These are phyloP conservation scores for Scaptomyza reducta DNA, from an alignment of 2,888 invertebrate genomes.

Conservation along the genomic window DNA sequence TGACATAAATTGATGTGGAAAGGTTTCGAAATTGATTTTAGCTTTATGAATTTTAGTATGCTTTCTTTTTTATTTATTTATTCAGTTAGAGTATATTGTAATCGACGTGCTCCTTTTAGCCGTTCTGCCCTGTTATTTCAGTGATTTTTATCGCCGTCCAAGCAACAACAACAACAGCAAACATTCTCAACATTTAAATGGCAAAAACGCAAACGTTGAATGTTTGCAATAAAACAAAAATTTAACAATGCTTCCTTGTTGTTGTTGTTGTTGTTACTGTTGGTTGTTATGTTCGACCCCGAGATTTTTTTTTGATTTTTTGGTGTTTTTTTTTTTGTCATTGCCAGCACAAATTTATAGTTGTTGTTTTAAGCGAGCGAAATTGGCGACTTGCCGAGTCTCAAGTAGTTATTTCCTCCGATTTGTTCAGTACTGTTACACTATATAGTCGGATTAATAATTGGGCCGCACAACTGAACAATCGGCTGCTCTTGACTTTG, in stretches of 20 bases:
- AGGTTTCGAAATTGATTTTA: not conserved
- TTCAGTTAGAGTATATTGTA: slow-evolving; percentile 26
- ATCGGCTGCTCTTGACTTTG: slow-evolving; percentile 69
- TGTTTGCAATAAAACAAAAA: slow-evolving; percentile 72
- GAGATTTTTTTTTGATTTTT: slow-evolving; percentile 11
- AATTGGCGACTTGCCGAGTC: slow-evolving; percentile 25
- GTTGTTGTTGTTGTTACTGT: slow-evolving; percentile 25
- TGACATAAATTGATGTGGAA: not conserved
- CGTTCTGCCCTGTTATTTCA: slow-evolving; percentile 47
- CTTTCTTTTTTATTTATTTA: not conserved
- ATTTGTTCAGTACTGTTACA: slow-evolving; percentile 23
- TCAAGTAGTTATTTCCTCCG: slow-evolving; percentile 66
- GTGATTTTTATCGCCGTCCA: slow-evolving; percentile 60
- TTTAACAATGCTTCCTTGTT: slow-evolving; percentile 58
- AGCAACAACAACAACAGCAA: slow-evolving; percentile 31
- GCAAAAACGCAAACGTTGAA: slow-evolving; percentile 74
- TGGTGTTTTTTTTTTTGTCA: slow-evolving; percentile 51
- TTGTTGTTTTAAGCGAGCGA: slow-evolving; percentile 27
- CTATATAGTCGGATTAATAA: slow-evolving; percentile 45
- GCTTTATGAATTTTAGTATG: not conserved
- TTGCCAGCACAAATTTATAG: slow-evolving; percentile 57
- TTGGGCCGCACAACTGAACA: slow-evolving; percentile 35
- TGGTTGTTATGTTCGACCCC: slow-evolving; percentile 45
- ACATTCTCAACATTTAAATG: slow-evolving; percentile 55
- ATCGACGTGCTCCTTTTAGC: slow-evolving; percentile 6